phyloP scores from a whole-genome alignment of 2,888 invertebrate genomes.

The Chesias legatella region DNA sequence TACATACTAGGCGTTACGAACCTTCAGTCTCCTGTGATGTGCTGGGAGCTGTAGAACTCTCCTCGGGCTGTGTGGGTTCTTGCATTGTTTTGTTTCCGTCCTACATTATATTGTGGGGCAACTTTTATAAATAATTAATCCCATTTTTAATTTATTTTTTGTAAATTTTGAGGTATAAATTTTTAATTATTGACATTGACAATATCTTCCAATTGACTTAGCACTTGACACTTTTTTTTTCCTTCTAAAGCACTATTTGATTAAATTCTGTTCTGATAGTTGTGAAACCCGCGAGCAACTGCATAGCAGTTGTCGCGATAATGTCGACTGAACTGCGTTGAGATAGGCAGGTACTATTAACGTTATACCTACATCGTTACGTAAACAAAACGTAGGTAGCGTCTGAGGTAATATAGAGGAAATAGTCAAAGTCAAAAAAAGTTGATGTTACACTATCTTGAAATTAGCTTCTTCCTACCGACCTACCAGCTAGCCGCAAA shows the following conservation, averaged over 20 bases:
- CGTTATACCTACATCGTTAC: constrained; percentile 5
- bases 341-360: constrained; percentile 1
- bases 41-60: constrained; percentile 2
- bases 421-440: constrained; percentile 2
- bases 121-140: background rate
- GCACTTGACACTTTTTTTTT: constrained; percentile 4
- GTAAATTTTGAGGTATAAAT: too few species aligned
- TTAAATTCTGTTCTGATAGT: constrained; percentile 4
- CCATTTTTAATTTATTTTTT: background rate
- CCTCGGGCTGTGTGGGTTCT: constrained; percentile 2
- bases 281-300: constrained; percentile 26
- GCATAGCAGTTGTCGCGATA: constrained; percentile 32
- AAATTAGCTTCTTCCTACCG: constrained; percentile 4
- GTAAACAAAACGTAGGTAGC: constrained; percentile 7
- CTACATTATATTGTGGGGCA: background rate
- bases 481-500: background rate
- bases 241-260: background rate
- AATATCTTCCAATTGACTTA: background rate
- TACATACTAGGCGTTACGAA: background rate
- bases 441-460: background rate
- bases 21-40: constrained; percentile 5
- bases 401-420: constrained; percentile 5
- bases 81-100: constrained; percentile 6
- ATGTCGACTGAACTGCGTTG: constrained; percentile 32
- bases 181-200: too few species aligned